Evolutionary conservation across 2,113 vertebrate genomes (phyloP), one percentile per base, ranked within the genome.

Genomic region (Mirza zaza): DNA sequence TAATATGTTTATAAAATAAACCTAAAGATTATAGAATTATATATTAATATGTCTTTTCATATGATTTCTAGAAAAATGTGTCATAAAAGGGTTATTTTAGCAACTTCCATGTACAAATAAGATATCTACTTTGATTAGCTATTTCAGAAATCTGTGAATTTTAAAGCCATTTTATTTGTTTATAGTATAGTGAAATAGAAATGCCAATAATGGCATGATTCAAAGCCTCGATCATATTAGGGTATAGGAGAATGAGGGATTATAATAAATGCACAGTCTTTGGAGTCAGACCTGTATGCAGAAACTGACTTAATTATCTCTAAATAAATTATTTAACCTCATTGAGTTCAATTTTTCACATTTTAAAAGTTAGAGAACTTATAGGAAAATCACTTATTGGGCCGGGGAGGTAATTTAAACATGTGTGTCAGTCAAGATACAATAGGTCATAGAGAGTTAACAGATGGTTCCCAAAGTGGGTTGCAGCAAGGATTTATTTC

Each of bases 1-100:
- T 70, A 97, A 95, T 77, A 4, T 93, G 6, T 97, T 98, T 97
- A 97, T 7, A 79, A 50, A 94, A 63, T 95, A 91, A 88, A 81
- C 23, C 2, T n/a, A 42, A 95, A 84, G 17, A 52, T 7, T 70
- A 55, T 90, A 91, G 12, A 86, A 77, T 91, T 90, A 71, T 70
- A 27, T 45, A 81, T 82, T 93, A 88, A 91, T 63, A 52, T 45
- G 42, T 68, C 11, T 39, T 29, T 36, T 87, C 88, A 65, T 92
- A 23, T 39, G 34, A 48, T 91, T 92, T 97, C 63, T 96, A 45
- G 9, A 59, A 90, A 76, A 91, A 84, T 65, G 13, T 90, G 42
- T 71, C 36, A 23, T 70, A 84, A 90, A 92, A 63, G 4, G 5
- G 8, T 88, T 70, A 34, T 65, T 61, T 91, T 91, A 93, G 32